These are phyloP conservation scores for Budorcas taxicolor DNA, from an alignment of 2,113 vertebrate species.

Conservation along the genomic window DNA sequence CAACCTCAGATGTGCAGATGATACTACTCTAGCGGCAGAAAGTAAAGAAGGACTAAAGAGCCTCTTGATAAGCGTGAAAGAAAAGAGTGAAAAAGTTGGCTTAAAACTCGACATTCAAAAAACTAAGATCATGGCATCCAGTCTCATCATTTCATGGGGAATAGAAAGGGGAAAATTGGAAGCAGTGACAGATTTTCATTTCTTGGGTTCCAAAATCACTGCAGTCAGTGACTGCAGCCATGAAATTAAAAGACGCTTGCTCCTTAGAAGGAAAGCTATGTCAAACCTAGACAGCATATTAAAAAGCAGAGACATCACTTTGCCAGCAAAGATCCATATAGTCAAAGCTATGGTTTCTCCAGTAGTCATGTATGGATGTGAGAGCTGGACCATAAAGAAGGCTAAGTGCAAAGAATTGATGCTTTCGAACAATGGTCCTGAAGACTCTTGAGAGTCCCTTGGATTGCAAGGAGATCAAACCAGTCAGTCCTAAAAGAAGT, in stretches of 20 bases:
- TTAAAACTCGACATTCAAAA: neutral
- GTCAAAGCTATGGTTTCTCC: neutral
- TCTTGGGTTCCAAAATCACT: neutral
- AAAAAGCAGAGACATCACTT: neutral
- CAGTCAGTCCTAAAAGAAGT: neutral
- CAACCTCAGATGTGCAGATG: neutral
- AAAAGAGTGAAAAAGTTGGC: neutral
- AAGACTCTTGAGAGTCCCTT: neutral
- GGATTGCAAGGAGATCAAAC: neutral
- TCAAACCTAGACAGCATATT: neutral
- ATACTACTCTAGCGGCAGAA: neutral
- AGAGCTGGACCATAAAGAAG: neutral
- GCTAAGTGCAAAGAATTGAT: neutral
- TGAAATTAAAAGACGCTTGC: neutral
- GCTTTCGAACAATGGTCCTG: neutral
- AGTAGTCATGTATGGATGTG: neutral
- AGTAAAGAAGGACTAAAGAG: neutral
- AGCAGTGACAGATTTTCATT: neutral
- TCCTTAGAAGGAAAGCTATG: neutral
- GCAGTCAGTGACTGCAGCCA: neutral
- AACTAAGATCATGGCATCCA: neutral
- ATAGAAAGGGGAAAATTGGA: neutral
- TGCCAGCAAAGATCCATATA: neutral
- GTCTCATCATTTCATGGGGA: neutral
- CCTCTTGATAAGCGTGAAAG: neutral